phyloP scores from a whole-genome alignment of 2,888 invertebrate genomes.

The Nomada fucata region DNA sequence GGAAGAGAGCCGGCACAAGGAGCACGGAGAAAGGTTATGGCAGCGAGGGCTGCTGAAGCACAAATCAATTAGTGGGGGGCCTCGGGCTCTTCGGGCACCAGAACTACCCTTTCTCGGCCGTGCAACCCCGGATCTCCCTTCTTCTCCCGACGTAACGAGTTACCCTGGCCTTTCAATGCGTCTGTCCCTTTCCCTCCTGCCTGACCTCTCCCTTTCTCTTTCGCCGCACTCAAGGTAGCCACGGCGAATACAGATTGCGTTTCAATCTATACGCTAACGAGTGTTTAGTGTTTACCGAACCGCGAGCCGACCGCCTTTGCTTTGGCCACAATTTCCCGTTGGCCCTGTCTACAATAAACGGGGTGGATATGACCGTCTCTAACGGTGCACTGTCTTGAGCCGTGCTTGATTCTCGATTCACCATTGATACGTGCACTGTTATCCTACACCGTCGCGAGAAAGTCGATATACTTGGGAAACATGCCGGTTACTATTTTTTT shows the following conservation, averaged over 20 bases:
- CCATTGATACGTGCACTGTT: not conserved
- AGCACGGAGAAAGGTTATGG: conserved; percentile 58
- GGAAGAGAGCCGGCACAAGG: conserved; percentile 34
- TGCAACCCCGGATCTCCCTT: conserved; percentile 54
- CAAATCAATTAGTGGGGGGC: conserved; percentile 76
- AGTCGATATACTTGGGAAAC: not conserved
- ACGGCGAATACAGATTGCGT: conserved; percentile 82
- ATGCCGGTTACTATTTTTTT: too few species aligned
- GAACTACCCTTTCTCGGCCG: conserved; percentile 69
- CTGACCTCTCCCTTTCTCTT: conserved; percentile 36
- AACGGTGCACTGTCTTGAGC: conserved; percentile 16
- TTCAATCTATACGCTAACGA: conserved; percentile 83
- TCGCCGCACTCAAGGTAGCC: conserved; percentile 68
- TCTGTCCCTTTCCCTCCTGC: conserved; percentile 30
- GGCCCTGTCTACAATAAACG: conserved; percentile 74
- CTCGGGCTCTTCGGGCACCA: conserved; percentile 74
- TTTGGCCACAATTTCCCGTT: conserved; percentile 80
- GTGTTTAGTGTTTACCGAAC: conserved; percentile 83
- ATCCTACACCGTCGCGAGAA: not conserved
- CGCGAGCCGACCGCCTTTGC: conserved; percentile 77
- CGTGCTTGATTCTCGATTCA: conserved; percentile 20
- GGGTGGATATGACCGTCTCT: conserved; percentile 44
- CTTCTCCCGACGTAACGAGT: conserved; percentile 56
- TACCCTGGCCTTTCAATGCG: conserved; percentile 60
- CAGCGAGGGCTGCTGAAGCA: conserved; percentile 70